A percentile compares a stretch with the other conserved stretches of the same genome.
Conservation (phyloP, 2,113 vertebrate species). For the Mellivora capensis region DNA sequence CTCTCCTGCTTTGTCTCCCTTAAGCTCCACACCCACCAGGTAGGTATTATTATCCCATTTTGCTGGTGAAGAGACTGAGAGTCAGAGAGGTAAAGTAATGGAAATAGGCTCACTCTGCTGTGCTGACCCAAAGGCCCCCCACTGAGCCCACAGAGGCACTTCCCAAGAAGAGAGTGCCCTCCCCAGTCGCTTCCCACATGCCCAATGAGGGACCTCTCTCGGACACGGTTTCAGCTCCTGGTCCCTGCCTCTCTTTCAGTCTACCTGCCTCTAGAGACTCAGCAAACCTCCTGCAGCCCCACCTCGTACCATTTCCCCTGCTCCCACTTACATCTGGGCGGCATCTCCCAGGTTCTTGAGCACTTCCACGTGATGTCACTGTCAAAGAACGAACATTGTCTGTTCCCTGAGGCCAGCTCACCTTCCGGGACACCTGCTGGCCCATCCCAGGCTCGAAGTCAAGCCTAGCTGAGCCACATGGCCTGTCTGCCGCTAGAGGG, state of each 20-base stretch:
- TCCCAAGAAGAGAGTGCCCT: neutral
- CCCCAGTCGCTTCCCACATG: neutral
- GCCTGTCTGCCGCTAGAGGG: conserved; percentile 64
- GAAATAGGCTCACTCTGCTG: neutral
- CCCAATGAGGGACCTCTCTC: accelerated
- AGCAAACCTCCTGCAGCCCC: neutral
- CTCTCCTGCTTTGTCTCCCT: neutral
- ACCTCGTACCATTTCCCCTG: neutral
- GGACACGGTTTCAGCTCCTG: neutral
- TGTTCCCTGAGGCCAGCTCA: neutral
- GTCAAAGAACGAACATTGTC: neutral
- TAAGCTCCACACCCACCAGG: neutral
- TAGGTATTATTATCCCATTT: neutral
- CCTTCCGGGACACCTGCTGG: neutral
- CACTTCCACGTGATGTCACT: neutral
- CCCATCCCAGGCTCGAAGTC: neutral
- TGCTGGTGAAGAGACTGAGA: neutral
- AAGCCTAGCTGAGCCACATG: neutral
- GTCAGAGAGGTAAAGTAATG: neutral
- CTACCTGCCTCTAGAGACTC: neutral
- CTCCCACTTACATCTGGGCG: neutral
- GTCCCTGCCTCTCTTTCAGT: too few species aligned
- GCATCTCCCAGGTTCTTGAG: neutral
- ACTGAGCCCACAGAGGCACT: accelerated
- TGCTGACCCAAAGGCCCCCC: neutral